Evolutionary conservation across 1,140 invertebrate species (phyloP), one percentile per base, ranked within the genome.

Genomic region (Rhopalosiphum padi): DNA sequence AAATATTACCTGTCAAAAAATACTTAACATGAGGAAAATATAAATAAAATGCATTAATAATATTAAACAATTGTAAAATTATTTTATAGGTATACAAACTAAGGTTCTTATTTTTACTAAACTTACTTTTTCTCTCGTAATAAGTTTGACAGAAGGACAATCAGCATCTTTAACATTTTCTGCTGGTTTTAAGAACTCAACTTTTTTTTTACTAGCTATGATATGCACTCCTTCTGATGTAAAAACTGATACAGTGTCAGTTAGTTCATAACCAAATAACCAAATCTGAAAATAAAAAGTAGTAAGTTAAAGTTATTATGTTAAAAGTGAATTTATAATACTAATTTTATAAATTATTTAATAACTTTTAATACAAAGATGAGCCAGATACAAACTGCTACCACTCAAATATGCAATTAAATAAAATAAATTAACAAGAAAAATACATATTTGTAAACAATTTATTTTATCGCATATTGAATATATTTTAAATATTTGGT

Each of bases 141-240:
- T 96, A n/a, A 99, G 96, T 95, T 98, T 98, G 1, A 99, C 96
- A 83, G 97, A 96, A 43, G 99, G 98, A 94, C 97, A 96, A 94
- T 97, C 97, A 95, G 99, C 98, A 94, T 98, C 97, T 95, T 98
- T 99, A 23, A 96, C 96, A 94, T 97, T 97, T 95, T 99, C 98
- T n/a, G 99, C 96, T 95, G 98, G 97, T 94, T 98, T 97, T 21
- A 99, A 96, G 95, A 99, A 99, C 94, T 99, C 99, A 93, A 99
- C 98, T 95, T 99, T 99, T 95, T 99, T 99, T 95, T 99, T 99
- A 95, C 98, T 99, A 1, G 99, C 98, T 46, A 99, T 96, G 94
- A 99, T 98, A 95, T 97, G 97, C 91, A 99, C 97, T 37, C 96
- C 96, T 46, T 97, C 96, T 94, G 99, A 97, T 94, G 98, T 97